Base-by-base conservation (phyloP, 2,888 invertebrate genomes). In the Cremastinae sp. region DNA sequence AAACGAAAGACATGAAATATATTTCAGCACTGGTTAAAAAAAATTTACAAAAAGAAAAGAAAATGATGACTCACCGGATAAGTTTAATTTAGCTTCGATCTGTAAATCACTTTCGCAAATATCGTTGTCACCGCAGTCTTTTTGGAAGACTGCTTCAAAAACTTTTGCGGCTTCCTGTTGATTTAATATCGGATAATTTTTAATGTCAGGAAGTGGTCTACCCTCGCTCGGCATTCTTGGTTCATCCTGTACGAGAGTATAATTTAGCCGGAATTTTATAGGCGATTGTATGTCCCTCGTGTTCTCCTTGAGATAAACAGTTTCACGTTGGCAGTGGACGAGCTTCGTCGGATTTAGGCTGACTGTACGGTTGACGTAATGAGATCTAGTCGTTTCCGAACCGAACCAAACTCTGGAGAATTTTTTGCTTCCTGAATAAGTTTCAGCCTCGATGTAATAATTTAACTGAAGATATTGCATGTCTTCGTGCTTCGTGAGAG, bases 91-190 rank as follows among this genome's bases (percentile, higher is more conserved):
- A 8, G 95, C 94, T 16, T 90, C 90, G 0, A 97, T 91, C 41
- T 92, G 91, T 54, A 98, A 90, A 84, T 96, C 93, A 84, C 97
- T 97, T 86, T 96, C 93, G 87, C 98, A 98, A 16, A 95, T 91
- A 81, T 96, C 96, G 86, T 98, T 96, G 0, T 92, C 91, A 0
- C 97, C 98, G 85, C 98, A 98, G 86, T 97, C 96, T 88, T 97
- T 98, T 80, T 96, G 94, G 92, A 97, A 97, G 53, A 94, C 95
- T 0, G 96, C 97, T 83, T 94, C 93, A 85, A 97, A 96, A 36
- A 93, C 92, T 75, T 94, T 93, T 34, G 94, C 93, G 0, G 97
- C 96, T 84, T 94, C 94, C 53, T 96, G 96, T 78, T 96, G 95
- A 89, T 98, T 97, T 64, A 98, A 90, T 53, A 98, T 96, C 0